phyloP scores from a whole-genome alignment of 2,888 invertebrate genomes.

The Lepetodrilus schrolli region DNA sequence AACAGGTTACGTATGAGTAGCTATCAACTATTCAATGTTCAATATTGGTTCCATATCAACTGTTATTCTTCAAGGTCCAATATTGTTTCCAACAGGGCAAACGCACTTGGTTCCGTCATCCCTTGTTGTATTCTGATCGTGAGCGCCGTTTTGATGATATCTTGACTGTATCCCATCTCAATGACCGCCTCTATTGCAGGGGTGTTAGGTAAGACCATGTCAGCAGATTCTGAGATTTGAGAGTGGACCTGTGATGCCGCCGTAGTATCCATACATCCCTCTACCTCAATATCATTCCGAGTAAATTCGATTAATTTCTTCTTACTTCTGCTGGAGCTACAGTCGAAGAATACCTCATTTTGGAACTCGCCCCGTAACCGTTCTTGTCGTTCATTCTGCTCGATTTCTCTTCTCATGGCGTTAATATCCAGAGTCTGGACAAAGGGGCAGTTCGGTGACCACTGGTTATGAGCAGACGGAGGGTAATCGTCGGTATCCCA shows the following conservation, averaged over 20 bases:
- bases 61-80: not conserved
- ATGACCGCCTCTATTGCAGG: not conserved
- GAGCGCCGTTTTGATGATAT: not conserved
- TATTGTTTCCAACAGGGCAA: not conserved
- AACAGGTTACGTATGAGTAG: too few species aligned
- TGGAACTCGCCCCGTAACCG: not conserved
- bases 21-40: too few species aligned
- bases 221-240: not conserved
- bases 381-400: not conserved
- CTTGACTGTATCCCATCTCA: not conserved
- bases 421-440: not conserved
- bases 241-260: not conserved
- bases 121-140: not conserved
- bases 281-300: not conserved
- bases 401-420: constrained; percentile 1
- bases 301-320: not conserved
- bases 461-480: not conserved
- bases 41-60: too few species aligned
- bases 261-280: not conserved
- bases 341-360: not conserved
- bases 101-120: not conserved
- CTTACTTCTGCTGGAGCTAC: not conserved
- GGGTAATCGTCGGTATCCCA: constrained; percentile 22
- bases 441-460: not conserved
- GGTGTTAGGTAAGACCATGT: not conserved